phyloP scores from a whole-genome alignment of 2,888 invertebrate species.

The Phyllotreta cruciferae region DNA sequence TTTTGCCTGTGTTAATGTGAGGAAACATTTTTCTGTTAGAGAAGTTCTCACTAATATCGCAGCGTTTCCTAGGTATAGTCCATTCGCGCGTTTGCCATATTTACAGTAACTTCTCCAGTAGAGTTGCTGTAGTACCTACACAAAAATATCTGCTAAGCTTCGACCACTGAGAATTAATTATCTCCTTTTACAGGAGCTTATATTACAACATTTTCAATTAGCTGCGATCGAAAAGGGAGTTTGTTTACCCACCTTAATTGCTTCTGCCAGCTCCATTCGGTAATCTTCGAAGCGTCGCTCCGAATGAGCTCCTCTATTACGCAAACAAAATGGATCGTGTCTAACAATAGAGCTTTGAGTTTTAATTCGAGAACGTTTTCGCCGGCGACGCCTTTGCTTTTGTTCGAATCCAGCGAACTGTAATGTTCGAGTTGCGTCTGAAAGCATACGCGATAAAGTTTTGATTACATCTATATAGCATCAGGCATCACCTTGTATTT shows the following conservation, averaged over 20 bases:
- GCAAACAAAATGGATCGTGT: constrained; percentile 89
- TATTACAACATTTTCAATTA: too few species aligned
- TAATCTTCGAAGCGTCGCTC: constrained; percentile 69
- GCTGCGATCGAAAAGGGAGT: background rate
- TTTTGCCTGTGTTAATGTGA: constrained; percentile 90
- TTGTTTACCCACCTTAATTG: constrained; percentile 74
- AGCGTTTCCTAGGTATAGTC: constrained; percentile 95
- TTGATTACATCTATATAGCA: background rate
- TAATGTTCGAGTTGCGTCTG: constrained; percentile 63
- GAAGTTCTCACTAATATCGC: constrained; percentile 95
- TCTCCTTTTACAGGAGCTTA: background rate
- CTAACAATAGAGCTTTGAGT: constrained; percentile 89
- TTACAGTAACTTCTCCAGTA: constrained; percentile 71
- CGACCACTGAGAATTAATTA: too few species aligned
- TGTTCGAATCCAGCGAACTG: constrained; percentile 59
- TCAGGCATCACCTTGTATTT: constrained; percentile 60
- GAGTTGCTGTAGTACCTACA: constrained; percentile 73
- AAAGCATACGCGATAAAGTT: constrained; percentile 37
- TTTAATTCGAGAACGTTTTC: constrained; percentile 69
- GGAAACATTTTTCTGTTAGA: constrained; percentile 95
- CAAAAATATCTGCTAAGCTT: constrained; percentile 24
- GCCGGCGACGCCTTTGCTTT: constrained; percentile 40
- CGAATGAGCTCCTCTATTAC: constrained; percentile 81
- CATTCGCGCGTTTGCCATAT: constrained; percentile 94
- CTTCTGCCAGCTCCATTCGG: constrained; percentile 91